These are phyloP conservation scores for Leptinotarsa rubiginosa DNA, from an alignment of 2,888 invertebrate species.

Conservation along the genomic window DNA sequence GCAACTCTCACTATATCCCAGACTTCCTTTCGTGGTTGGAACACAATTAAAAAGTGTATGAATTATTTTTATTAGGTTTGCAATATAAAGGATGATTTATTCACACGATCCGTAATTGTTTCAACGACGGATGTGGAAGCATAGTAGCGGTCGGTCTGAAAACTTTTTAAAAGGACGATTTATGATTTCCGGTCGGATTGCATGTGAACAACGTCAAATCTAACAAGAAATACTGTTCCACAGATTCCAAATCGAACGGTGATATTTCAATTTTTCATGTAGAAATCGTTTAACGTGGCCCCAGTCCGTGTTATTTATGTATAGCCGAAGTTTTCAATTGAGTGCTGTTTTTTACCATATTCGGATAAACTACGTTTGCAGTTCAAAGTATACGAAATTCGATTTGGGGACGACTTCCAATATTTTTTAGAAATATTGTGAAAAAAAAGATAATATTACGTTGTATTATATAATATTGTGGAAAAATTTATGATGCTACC, in stretches of 20 bases:
- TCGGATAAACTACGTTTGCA: too few species aligned
- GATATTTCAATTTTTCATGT: conserved; percentile 12
- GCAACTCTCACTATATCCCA: background rate
- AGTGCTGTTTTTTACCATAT: background rate
- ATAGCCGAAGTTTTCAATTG: background rate
- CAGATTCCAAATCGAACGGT: conserved; percentile 1
- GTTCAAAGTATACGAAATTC: too few species aligned
- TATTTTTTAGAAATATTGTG: too few species aligned
- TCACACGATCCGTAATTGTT: conserved; percentile 4
- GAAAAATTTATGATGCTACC: too few species aligned
- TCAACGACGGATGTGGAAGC: conserved; percentile 4
- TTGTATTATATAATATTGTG: too few species aligned
- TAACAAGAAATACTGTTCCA: background rate
- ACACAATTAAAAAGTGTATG: conserved; percentile 14
- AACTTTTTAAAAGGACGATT: background rate
- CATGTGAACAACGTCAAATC: conserved; percentile 8
- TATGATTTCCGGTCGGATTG: conserved; percentile 1
- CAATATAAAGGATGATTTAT: conserved; percentile 9
- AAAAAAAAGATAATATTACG: too few species aligned
- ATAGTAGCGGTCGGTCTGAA: conserved; percentile 1
- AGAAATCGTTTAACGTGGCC: background rate
- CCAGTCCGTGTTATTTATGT: background rate
- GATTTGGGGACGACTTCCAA: too few species aligned
- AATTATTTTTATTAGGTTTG: conserved; percentile 10
- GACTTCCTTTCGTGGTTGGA: conserved; percentile 1